phyloP scores from a whole-genome alignment of 2,888 invertebrate species.

The Camponotus fellah region DNA sequence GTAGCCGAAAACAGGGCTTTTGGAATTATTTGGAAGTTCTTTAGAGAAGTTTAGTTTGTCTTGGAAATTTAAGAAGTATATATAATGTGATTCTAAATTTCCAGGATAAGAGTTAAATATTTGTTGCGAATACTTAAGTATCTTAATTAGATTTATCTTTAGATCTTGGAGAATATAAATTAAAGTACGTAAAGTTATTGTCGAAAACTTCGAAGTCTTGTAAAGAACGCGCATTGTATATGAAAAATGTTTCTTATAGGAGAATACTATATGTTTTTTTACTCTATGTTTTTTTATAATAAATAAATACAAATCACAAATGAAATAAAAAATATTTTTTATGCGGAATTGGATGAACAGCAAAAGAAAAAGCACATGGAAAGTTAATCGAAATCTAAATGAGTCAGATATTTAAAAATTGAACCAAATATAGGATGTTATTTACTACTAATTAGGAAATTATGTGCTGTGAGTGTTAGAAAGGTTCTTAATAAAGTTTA shows the following conservation, averaged over 20 bases:
- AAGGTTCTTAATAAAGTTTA: conserved; percentile 8
- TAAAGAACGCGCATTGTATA: neutral
- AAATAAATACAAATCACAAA: conserved; percentile 23
- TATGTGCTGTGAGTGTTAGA: neutral
- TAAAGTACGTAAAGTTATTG: neutral
- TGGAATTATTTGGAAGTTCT: neutral
- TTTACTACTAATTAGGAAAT: neutral
- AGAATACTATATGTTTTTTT: no score
- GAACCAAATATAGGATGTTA: neutral
- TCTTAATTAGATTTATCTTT: conserved; percentile 18
- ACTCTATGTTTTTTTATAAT: neutral
- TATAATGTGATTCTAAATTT: neutral
- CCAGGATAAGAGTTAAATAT: neutral
- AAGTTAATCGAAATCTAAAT: neutral
- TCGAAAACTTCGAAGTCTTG: neutral
- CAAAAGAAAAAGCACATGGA: neutral
- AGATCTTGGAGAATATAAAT: neutral
- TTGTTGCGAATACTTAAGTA: neutral
- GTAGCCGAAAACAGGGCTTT: neutral
- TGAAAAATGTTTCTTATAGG: neutral
- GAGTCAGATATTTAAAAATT: conserved; percentile 14
- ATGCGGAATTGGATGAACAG: neutral
- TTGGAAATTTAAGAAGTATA: conserved; percentile 13
- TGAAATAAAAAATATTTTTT: conserved; percentile 11
- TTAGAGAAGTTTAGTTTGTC: neutral